Conservation (phyloP, 35 echinoderm and acorn worm genomes). For the Ophiothrix spiculata region DNA sequence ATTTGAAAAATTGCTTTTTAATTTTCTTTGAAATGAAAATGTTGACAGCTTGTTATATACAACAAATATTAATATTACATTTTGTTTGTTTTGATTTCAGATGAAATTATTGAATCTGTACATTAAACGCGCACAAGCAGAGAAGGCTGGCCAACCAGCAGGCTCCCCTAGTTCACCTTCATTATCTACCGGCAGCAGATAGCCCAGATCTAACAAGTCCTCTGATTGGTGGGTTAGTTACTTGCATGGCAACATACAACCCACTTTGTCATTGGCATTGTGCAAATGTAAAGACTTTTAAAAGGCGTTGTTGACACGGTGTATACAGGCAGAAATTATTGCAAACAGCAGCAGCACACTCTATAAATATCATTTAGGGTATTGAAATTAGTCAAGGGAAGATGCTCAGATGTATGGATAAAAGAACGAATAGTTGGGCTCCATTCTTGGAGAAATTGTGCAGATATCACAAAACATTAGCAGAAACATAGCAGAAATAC, state of each 20-base stretch:
- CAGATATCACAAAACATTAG: too few species aligned
- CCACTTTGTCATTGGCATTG: background rate
- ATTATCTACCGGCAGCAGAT: slow-evolving; percentile 83
- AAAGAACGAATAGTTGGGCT: too few species aligned
- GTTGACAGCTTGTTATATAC: background rate
- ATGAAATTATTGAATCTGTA: slow-evolving; percentile 98
- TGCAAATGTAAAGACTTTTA: too few species aligned
- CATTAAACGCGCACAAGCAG: slow-evolving; percentile 88
- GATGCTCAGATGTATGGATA: too few species aligned
- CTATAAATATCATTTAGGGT: too few species aligned
- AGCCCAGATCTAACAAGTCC: slow-evolving; percentile 4
- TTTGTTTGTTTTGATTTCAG: slow-evolving; percentile 47
- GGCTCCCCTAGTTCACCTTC: slow-evolving; percentile 83
- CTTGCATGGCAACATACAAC: too few species aligned
- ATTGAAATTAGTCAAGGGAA: too few species aligned
- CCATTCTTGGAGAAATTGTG: too few species aligned
- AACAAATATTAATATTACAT: background rate
- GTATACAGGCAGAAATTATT: too few species aligned
- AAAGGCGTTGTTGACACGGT: too few species aligned
- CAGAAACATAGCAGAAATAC: too few species aligned
- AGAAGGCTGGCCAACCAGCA: slow-evolving; percentile 60
- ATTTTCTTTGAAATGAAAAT: background rate
- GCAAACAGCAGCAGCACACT: too few species aligned
- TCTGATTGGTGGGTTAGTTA: background rate
- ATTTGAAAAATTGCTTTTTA: background rate